These are phyloP conservation scores for Pararge aegeria DNA, from an alignment of 1,140 invertebrate species.

Conservation along the genomic window DNA sequence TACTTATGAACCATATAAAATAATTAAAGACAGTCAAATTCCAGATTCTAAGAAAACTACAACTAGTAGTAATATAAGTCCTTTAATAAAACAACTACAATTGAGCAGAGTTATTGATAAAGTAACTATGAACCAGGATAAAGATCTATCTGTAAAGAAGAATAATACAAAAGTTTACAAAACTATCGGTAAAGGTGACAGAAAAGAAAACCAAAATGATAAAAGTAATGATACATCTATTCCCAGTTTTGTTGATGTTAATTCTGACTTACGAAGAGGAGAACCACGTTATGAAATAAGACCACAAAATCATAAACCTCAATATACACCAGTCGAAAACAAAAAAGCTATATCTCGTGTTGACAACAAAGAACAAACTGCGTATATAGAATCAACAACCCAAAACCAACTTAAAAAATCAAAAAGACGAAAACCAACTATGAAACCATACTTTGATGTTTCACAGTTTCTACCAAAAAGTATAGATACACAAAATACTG, in stretches of 20 bases:
- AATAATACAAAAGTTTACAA: conserved; percentile 54
- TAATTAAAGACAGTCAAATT: conserved; percentile 62
- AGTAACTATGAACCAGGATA: conserved; percentile 48
- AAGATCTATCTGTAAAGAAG: conserved; percentile 48
- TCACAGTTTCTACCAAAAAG: conserved; percentile 49
- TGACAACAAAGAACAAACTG: conserved; percentile 48
- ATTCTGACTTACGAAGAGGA: conserved; percentile 50
- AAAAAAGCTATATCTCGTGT: conserved; percentile 57
- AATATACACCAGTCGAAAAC: conserved; percentile 60
- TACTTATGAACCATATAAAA: conserved; percentile 75
- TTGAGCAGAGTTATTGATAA: conserved; percentile 60
- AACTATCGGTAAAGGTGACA: conserved; percentile 64
- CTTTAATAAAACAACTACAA: conserved; percentile 69
- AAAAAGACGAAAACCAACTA: conserved; percentile 25
- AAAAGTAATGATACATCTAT: conserved; percentile 31
- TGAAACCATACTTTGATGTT: conserved; percentile 47
- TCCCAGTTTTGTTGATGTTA: conserved; percentile 56
- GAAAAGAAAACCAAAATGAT: conserved; percentile 35
- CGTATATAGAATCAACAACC: conserved; percentile 14
- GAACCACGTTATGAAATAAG: conserved; percentile 68
- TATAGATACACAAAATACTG: conserved; percentile 43
- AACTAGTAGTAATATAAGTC: conserved; percentile 63
- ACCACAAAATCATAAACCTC: conserved; percentile 57
- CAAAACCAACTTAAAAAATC: conserved; percentile 16
- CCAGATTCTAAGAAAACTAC: conserved; percentile 68